A percentile compares a stretch with the other conserved stretches of the same genome.
phyloP scores from a whole-genome alignment of 2,888 invertebrate species.

The Pachydiplax longipennis region DNA sequence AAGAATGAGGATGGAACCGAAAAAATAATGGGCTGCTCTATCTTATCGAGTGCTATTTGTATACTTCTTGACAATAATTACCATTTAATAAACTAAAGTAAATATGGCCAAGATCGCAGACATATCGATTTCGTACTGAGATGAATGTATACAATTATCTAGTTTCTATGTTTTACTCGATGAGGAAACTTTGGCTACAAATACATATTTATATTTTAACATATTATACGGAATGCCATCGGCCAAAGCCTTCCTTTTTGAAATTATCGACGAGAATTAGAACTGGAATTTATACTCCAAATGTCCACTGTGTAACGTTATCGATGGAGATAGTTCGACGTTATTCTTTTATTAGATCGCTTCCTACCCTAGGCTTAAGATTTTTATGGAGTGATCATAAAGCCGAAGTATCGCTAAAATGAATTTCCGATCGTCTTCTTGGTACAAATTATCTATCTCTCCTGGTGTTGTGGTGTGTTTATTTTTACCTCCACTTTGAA shows the following conservation, averaged over 20 bases:
- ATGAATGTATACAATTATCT: background rate
- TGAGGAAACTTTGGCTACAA: background rate
- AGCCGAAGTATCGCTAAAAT: background rate
- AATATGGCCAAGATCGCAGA: slow-evolving; percentile 4
- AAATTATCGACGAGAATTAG: background rate
- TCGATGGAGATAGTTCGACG: background rate
- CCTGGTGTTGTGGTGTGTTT: background rate
- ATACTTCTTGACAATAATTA: slow-evolving; percentile 32
- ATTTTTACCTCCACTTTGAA: background rate
- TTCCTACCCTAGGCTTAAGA: background rate
- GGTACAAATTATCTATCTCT: background rate
- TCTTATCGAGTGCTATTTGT: background rate
- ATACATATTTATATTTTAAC: background rate
- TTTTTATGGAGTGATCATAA: background rate
- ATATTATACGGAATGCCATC: background rate
- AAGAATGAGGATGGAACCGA: background rate
- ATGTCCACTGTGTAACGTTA: background rate
- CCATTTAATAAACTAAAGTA: background rate
- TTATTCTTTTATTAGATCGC: background rate
- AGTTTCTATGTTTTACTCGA: slow-evolving; percentile 17
- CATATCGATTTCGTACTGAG: slow-evolving; percentile 29
- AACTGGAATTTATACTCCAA: background rate
- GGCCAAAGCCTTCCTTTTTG: background rate
- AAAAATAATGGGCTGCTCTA: background rate
- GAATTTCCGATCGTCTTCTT: background rate